Evolutionary conservation across 2,113 vertebrate genomes (phyloP).

Genomic region (Micronisus gabar): DNA sequence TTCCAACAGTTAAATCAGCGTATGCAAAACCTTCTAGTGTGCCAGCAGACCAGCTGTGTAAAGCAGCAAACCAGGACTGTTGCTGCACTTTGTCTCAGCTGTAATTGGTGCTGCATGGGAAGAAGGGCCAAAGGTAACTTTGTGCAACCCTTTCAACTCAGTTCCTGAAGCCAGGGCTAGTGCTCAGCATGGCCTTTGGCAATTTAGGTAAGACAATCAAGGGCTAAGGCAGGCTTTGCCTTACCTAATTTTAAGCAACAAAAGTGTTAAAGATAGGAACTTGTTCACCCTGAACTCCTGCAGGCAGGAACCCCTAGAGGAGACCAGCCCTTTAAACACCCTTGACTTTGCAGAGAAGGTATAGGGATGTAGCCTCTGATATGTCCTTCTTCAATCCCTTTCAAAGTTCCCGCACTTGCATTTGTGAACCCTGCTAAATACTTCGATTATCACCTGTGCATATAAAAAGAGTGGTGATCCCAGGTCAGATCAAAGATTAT

Average conservation of each 20-base stretch:
- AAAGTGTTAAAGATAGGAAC: not conserved
- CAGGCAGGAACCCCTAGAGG: not conserved
- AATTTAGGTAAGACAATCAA: not conserved
- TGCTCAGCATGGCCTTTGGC: not conserved
- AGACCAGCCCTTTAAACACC: not conserved
- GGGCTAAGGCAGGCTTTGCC: not conserved
- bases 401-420: not conserved
- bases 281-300: not conserved
- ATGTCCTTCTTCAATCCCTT: not conserved
- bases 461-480: not conserved
- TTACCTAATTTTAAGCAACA: not conserved
- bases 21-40: not conserved
- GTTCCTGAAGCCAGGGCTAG: not conserved
- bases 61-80: not conserved
- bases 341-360: not conserved
- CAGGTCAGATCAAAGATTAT: fast-evolving
- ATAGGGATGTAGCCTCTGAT: not conserved
- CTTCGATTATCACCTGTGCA: not conserved
- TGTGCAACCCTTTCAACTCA: not conserved
- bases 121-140: not conserved
- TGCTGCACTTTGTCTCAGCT: not conserved
- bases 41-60: not conserved
- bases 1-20: not conserved
- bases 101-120: not conserved
- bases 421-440: not conserved